Evolutionary conservation across 2,113 vertebrate genomes (phyloP), one percentile per base, ranked within the genome.

Genomic region (Zosterops japonicus): DNA sequence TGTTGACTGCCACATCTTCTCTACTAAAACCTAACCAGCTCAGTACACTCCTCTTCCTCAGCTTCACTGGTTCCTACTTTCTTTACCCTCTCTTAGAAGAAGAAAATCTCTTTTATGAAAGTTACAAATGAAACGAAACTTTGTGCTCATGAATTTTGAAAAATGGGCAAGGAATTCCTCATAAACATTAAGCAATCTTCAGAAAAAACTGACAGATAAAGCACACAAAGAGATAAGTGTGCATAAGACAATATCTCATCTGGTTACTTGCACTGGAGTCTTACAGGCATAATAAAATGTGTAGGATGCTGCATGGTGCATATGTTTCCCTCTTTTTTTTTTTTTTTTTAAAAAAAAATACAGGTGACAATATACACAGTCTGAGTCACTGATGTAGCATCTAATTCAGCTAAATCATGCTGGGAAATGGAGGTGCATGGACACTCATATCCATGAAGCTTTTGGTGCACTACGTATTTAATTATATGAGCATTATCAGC

Each of bases 121-220:
- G 64, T 39, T 53, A 74, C 10, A 83, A 89, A 83, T 28, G 8
- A 81, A 83, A 90, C 16, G 88, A 60, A 52, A 77, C 16, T 47
- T 65, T 18, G 3, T 18, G 23, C 39, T 72, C 21, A 64, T 63
- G 77, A 59, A 68, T 60, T 52, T 6, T 79, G 21, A 79, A 77
- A 92, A 87, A 70, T 24, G 29, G 42, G 9, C 28, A 71, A 64
- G 3, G 35, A 89, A 72, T 41, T 39, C 29, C 31, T 64, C 33
- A 42, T 49, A 70, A 91, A 94, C 52, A 29, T 61, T 95, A 78
- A 91, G 80, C 22, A 56, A 86, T 60, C 36, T 85, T 96, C 52
- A 90, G 4, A 56, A 75, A 75, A 91, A 46, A 68, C 28, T 23
- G 53, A 56, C 41, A 91, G 82, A 75, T 61, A 70, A 94, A 85